A percentile compares a stretch with the other conserved stretches of the same genome.
Conservation (phyloP, 2,797 vertebrate genomes). For the Apogon hyalosoma region DNA sequence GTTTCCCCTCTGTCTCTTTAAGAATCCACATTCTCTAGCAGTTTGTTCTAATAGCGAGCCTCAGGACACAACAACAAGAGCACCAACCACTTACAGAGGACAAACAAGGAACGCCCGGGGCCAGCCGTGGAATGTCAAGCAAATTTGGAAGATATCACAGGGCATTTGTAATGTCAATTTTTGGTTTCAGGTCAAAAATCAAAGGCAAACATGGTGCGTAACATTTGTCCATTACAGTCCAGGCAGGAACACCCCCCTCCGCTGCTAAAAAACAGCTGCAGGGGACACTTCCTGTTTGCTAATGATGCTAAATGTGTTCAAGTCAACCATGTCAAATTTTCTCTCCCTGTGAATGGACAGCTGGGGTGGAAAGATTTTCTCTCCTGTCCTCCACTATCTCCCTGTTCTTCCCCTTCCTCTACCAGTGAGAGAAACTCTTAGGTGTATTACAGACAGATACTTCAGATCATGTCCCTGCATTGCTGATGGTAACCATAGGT, state of each 20-base stretch:
- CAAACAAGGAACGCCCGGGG: constrained; percentile 78
- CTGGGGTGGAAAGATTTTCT: constrained; percentile 70
- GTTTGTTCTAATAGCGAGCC: constrained; percentile 71
- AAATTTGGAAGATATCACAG: constrained; percentile 79
- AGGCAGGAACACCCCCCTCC: constrained; percentile 57
- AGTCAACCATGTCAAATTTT: constrained; percentile 86
- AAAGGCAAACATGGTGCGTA: constrained; percentile 76
- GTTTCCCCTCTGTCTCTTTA: constrained; percentile 63
- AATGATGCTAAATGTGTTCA: constrained; percentile 88
- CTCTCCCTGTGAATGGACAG: constrained; percentile 78
- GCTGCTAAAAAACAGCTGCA: constrained; percentile 84
- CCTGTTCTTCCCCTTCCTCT: constrained; percentile 27
- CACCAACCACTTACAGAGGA: constrained; percentile 77
- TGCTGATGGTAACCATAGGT: constrained; percentile 64
- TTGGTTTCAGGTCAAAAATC: constrained; percentile 84
- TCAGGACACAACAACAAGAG: constrained; percentile 73
- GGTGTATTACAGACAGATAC: constrained; percentile 51
- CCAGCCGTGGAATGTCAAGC: constrained; percentile 80
- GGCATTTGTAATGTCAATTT: constrained; percentile 84
- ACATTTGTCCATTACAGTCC: constrained; percentile 85
- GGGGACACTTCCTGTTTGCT: constrained; percentile 88
- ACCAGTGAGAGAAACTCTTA: constrained; percentile 47
- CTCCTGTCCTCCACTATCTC: constrained; percentile 36
- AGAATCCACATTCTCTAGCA: constrained; percentile 65
- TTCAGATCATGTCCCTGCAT: constrained; percentile 44